These are phyloP conservation scores for Cybosia mesomella DNA, from an alignment of 2,888 invertebrate genomes.

Conservation along the genomic window DNA sequence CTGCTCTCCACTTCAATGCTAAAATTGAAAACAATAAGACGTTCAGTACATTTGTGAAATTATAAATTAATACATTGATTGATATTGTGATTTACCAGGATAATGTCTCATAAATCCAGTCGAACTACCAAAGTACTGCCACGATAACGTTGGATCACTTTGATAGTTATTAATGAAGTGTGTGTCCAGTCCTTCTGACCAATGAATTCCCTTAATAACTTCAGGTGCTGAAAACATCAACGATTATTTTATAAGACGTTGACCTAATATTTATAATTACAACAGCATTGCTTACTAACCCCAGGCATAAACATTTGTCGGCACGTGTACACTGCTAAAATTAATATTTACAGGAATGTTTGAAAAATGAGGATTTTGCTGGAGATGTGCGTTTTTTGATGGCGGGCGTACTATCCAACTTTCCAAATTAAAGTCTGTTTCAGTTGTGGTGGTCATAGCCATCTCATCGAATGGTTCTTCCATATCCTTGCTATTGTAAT, in stretches of 20 bases:
- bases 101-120: conserved; percentile 99
- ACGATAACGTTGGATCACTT: conserved; percentile 95
- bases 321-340: conserved; percentile 96
- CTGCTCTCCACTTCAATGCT: conserved; percentile 93
- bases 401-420: conserved; percentile 85
- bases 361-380: conserved; percentile 92
- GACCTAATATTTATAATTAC: conserved; percentile 28
- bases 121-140: conserved; percentile 99
- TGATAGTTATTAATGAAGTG: conserved; percentile 95
- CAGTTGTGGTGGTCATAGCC: conserved; percentile 82
- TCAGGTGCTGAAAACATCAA: conserved; percentile 88
- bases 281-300: conserved; percentile 80
- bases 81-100: conserved; percentile 89
- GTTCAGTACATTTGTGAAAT: not conserved
- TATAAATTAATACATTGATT: not conserved
- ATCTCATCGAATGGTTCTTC: conserved; percentile 86
- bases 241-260: conserved; percentile 23
- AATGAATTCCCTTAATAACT: conserved; percentile 96
- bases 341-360: conserved; percentile 92
- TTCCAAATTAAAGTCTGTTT: conserved; percentile 83
- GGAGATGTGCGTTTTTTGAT: conserved; percentile 89
- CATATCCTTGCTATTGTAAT: conserved; percentile 91
- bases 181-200: conserved; percentile 97
- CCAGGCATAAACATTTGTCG: conserved; percentile 97
- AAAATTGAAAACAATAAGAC: conserved; percentile 33